A percentile compares a stretch with the other conserved stretches of the same genome.
These are phyloP conservation scores for Macquaria ambigua DNA, from an alignment of 2,113 vertebrate genomes.

Conservation along the genomic window DNA sequence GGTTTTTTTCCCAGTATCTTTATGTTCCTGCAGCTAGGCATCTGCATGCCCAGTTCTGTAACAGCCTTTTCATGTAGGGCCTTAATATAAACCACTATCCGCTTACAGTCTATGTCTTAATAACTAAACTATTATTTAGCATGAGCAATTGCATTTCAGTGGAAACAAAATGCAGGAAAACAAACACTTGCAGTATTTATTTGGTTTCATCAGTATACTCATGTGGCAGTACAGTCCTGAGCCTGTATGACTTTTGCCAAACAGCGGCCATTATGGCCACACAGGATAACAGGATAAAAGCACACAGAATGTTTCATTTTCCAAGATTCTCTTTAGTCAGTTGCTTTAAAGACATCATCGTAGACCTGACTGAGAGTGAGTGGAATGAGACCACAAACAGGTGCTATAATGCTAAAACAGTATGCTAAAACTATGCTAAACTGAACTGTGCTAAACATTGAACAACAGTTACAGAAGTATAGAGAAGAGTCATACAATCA, in stretches of 20 bases:
- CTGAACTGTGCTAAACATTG: no score
- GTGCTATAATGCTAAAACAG: background rate
- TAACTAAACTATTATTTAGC: background rate
- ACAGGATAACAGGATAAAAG: background rate
- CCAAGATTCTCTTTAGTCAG: background rate
- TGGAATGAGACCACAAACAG: background rate
- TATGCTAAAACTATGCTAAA: background rate
- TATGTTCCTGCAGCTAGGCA: background rate
- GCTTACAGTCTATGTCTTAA: background rate
- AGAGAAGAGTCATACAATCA: background rate
- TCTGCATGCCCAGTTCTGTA: background rate
- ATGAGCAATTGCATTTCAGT: background rate
- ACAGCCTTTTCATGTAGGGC: background rate
- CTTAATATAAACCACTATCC: background rate
- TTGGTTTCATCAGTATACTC: background rate
- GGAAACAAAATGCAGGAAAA: background rate
- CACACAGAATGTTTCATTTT: background rate
- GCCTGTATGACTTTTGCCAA: background rate
- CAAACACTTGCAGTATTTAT: background rate
- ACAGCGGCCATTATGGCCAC: background rate
- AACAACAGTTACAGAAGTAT: background rate
- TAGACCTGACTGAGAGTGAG: background rate
- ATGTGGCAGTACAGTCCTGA: background rate
- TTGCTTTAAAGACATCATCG: background rate
- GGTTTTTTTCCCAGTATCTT: background rate